A percentile compares a stretch with the other conserved stretches of the same genome.
Conservation (phyloP, 2,888 invertebrate genomes). For the Antitype chi region DNA sequence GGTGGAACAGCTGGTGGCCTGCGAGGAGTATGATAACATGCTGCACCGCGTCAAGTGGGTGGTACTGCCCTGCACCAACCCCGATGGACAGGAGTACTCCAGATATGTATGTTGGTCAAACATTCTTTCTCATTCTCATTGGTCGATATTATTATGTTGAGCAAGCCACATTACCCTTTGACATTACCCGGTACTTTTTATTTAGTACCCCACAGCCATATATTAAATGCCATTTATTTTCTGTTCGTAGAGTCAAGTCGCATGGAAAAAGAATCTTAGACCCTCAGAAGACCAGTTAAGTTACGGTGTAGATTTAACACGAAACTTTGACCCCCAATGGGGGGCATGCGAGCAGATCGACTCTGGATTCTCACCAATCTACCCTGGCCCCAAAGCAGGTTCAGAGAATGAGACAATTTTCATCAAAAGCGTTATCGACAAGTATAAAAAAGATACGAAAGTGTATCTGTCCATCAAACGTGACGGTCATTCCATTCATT, state of each 20-base stretch:
- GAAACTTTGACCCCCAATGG: constrained; percentile 84
- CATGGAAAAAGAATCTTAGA: constrained; percentile 82
- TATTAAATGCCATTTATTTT: constrained; percentile 1
- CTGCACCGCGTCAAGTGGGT: constrained; percentile 79
- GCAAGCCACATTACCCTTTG: background rate
- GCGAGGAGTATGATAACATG: constrained; percentile 78
- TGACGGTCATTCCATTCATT: constrained; percentile 92
- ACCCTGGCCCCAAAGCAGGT: constrained; percentile 90
- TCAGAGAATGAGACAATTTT: constrained; percentile 92
- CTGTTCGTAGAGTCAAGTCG: constrained; percentile 64
- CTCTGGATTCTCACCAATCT: constrained; percentile 79
- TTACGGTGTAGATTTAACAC: constrained; percentile 82
- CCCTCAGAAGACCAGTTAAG: constrained; percentile 67
- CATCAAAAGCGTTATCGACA: constrained; percentile 89
- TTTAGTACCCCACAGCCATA: background rate
- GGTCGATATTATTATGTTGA: background rate
- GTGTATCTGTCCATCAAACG: constrained; percentile 94
- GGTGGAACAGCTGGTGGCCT: constrained; percentile 82
- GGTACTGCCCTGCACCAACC: constrained; percentile 82
- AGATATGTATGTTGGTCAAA: constrained; percentile 75
- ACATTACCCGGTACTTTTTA: background rate
- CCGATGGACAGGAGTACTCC: constrained; percentile 82
- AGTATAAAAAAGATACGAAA: constrained; percentile 86
- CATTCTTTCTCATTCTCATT: constrained; percentile 1
- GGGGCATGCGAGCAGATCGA: constrained; percentile 69